Percentiles rank a stretch among this genome's conserved stretches.
phyloP scores from a whole-genome alignment of 2,113 vertebrate species.

The Calyptommatus sinebrachiatus region DNA sequence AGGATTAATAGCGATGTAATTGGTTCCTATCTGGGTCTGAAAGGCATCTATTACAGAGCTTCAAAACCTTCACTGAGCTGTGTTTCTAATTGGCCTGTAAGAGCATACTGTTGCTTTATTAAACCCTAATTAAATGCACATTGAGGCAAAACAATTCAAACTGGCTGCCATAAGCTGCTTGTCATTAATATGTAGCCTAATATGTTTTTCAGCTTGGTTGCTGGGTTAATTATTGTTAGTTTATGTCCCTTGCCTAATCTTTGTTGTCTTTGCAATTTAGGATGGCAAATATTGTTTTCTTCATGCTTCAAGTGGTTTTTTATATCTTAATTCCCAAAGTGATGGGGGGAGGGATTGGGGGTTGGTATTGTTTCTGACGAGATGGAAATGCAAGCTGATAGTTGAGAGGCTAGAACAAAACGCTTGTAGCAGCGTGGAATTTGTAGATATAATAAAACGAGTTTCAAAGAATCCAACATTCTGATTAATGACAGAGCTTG shows the following conservation, averaged over 20 bases:
- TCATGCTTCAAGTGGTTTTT: conserved; percentile 7
- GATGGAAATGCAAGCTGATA: neutral
- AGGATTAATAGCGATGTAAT: conserved; percentile 69
- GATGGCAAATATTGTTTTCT: conserved; percentile 24
- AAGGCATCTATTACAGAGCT: conserved; percentile 64
- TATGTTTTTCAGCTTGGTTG: conserved; percentile 49
- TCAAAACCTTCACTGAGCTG: conserved; percentile 64
- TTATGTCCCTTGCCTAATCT: conserved; percentile 49
- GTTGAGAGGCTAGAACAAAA: neutral
- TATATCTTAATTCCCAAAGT: too few relatives aligned
- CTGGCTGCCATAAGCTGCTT: conserved; percentile 56
- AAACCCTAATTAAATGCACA: conserved; percentile 69
- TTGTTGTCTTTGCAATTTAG: conserved; percentile 39
- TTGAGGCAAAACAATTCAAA: conserved; percentile 60
- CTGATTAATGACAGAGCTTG: too few relatives aligned
- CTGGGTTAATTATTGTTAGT: conserved; percentile 57
- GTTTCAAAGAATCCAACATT: too few relatives aligned
- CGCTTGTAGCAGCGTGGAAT: too few relatives aligned
- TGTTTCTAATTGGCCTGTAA: conserved; percentile 72
- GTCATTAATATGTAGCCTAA: conserved; percentile 60
- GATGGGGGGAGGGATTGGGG: conserved; percentile 5
- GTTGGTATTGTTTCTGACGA: neutral
- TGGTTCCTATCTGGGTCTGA: conserved; percentile 62
- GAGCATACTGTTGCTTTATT: conserved; percentile 69
- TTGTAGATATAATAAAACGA: neutral